Conservation (phyloP, 2,797 vertebrate species). For the Periparus ater region DNA sequence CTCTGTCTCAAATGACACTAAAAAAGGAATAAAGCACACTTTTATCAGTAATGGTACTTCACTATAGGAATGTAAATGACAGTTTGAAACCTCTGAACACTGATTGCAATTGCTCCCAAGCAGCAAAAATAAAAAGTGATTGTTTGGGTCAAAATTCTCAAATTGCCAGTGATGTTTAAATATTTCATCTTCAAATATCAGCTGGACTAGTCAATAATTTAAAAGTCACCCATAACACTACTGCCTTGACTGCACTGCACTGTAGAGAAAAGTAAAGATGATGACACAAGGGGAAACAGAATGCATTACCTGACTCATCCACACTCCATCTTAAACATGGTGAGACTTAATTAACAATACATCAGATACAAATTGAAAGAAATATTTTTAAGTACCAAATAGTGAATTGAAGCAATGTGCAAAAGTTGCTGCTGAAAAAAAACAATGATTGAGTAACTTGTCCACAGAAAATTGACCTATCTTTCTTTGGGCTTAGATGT, state of each 20-base stretch:
- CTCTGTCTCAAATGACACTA: background rate
- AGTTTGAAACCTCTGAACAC: background rate
- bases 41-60: background rate
- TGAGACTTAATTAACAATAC: background rate
- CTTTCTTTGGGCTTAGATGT: background rate
- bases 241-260: background rate
- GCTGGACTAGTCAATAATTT: background rate
- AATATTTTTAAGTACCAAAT: background rate
- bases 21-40: background rate
- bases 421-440: background rate
- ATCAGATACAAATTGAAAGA: background rate
- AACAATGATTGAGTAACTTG: background rate
- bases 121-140: background rate
- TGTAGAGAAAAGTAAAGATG: background rate
- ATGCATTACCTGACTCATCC: background rate
- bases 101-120: background rate
- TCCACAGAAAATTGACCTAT: background rate
- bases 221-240: background rate
- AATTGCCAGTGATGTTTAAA: background rate
- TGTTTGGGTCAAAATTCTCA: background rate
- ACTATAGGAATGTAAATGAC: background rate
- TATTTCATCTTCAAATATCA: background rate
- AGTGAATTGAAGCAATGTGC: background rate
- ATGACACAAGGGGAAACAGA: background rate
- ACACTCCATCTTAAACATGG: background rate